Evolutionary conservation across 2,797 vertebrate genomes (phyloP).

Genomic region (Epinephelus malabaricus): DNA sequence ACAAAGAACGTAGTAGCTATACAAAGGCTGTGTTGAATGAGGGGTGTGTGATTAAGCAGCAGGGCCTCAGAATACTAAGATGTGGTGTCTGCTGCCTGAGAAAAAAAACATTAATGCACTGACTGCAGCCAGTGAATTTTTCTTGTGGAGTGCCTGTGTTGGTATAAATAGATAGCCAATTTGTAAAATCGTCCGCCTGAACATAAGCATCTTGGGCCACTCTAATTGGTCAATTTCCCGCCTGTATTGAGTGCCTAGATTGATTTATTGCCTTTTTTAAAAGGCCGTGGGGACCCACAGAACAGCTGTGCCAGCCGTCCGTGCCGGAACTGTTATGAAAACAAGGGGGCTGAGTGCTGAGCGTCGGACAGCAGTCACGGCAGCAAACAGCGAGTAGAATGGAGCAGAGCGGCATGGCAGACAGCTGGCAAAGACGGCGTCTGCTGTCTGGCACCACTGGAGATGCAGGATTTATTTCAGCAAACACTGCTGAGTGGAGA

Average conservation of each 20-base stretch:
- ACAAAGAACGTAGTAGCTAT: constrained; percentile 37
- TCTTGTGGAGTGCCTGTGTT: constrained; percentile 79
- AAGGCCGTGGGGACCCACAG: constrained; percentile 85
- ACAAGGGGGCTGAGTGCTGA: constrained; percentile 81
- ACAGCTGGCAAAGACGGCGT: constrained; percentile 84
- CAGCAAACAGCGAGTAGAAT: constrained; percentile 69
- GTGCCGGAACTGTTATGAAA: constrained; percentile 85
- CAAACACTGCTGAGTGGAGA: constrained; percentile 82
- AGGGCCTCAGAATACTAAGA: constrained; percentile 66
- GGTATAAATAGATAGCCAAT: constrained; percentile 91
- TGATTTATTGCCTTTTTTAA: constrained; percentile 93
- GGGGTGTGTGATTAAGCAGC: constrained; percentile 72
- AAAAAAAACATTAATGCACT: constrained; percentile 75
- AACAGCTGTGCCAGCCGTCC: constrained; percentile 89
- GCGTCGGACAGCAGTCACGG: constrained; percentile 80
- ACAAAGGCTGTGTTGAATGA: constrained; percentile 61
- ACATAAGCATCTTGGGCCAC: constrained; percentile 90
- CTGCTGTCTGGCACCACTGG: constrained; percentile 84
- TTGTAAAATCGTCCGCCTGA: constrained; percentile 89
- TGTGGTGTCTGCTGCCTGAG: constrained; percentile 57
- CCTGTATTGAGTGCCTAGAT: constrained; percentile 90
- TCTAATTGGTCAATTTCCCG: constrained; percentile 93
- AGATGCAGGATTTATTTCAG: constrained; percentile 84
- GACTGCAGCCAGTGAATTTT: constrained; percentile 80
- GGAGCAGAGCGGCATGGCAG: constrained; percentile 79